Evolutionary conservation across 2,113 vertebrate genomes (phyloP).

Genomic region (Equus przewalskii): DNA sequence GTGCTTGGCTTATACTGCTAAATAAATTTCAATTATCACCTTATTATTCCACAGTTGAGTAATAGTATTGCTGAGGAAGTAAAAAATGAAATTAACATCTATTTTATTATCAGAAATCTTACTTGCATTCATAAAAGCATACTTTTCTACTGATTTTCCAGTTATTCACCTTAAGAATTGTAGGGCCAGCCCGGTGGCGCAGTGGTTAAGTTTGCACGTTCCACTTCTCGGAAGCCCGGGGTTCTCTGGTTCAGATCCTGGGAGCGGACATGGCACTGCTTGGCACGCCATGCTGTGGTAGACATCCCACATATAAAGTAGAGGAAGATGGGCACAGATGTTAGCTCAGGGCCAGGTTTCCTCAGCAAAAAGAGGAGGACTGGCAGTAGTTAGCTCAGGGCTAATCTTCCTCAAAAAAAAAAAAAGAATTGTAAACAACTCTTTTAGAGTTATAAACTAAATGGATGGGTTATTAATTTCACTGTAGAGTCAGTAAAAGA

Average conservation of each 20-base stretch:
- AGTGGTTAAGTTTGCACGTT: no score
- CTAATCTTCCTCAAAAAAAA: no score
- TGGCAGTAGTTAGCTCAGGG: no score
- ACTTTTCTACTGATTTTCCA: background rate
- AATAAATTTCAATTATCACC: background rate
- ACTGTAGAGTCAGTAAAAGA: background rate
- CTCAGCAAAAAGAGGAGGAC: no score
- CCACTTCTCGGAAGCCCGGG: no score
- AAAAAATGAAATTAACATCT: background rate
- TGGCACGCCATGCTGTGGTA: no score
- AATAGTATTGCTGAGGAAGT: background rate
- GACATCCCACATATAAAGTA: no score
- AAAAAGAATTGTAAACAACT: background rate
- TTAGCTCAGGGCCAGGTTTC: no score
- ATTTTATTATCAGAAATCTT: constrained; percentile 1
- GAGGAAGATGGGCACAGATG: no score
- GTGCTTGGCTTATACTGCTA: background rate
- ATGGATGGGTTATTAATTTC: background rate
- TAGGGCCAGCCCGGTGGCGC: no score
- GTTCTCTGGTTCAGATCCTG: no score
- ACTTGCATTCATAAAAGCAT: background rate
- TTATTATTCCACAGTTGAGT: background rate
- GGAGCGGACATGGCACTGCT: no score
- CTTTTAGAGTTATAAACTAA: background rate
- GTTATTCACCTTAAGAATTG: background rate